Conservation (phyloP, 2,888 invertebrate genomes). For the Palloptera scutellata region DNA sequence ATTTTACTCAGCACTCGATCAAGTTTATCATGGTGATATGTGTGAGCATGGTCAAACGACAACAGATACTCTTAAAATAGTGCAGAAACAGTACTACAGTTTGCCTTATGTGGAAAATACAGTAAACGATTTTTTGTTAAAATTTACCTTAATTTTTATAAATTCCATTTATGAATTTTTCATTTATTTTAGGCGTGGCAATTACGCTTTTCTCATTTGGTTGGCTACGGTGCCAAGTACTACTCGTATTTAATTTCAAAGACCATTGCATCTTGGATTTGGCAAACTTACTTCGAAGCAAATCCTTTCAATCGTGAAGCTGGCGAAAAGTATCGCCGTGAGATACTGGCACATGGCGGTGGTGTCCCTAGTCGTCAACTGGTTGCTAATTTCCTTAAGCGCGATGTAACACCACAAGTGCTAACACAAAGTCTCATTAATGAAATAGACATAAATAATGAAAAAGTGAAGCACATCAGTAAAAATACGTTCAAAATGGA, state of each 20-base stretch:
- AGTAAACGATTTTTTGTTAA: slow-evolving; percentile 64
- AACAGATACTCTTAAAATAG: slow-evolving; percentile 77
- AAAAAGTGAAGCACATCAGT: slow-evolving; percentile 61
- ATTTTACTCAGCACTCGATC: slow-evolving; percentile 93
- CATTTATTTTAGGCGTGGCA: slow-evolving; percentile 82
- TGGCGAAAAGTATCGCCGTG: slow-evolving; percentile 79
- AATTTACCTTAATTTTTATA: slow-evolving; percentile 8
- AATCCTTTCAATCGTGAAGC: slow-evolving; percentile 80
- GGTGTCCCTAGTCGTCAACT: slow-evolving; percentile 82
- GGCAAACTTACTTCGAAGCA: slow-evolving; percentile 84
- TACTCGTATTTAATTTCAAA: slow-evolving; percentile 96
- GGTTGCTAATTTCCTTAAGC: slow-evolving; percentile 80
- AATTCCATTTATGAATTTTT: slow-evolving; percentile 7
- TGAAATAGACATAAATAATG: slow-evolving; percentile 74
- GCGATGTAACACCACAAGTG: slow-evolving; percentile 77
- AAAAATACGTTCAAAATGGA: slow-evolving; percentile 18
- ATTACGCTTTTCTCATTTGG: slow-evolving; percentile 92
- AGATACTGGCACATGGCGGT: slow-evolving; percentile 87
- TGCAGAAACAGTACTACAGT: slow-evolving; percentile 85
- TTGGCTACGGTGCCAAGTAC: slow-evolving; percentile 98
- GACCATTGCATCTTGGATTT: slow-evolving; percentile 91
- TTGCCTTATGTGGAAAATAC: slow-evolving; percentile 88
- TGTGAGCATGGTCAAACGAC: slow-evolving; percentile 65
- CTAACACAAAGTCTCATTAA: slow-evolving; percentile 83
- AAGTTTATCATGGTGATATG: slow-evolving; percentile 77